These are phyloP conservation scores for Orthosia cruda DNA, from an alignment of 2,888 invertebrate genomes.

Conservation along the genomic window DNA sequence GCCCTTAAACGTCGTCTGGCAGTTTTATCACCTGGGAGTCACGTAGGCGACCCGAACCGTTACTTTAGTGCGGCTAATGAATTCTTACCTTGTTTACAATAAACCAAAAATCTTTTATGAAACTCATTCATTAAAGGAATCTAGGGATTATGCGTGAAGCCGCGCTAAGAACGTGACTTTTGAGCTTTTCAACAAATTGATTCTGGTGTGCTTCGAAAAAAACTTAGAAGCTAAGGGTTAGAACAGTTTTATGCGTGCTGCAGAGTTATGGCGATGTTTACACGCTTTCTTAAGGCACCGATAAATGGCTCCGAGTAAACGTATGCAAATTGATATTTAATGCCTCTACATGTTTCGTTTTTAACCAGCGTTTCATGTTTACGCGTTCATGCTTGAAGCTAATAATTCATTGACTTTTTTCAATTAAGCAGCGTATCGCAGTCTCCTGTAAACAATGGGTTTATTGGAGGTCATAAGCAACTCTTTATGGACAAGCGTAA, in stretches of 20 bases:
- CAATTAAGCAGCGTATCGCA: not conserved
- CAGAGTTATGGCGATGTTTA: slow-evolving; percentile 69
- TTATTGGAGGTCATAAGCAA: not conserved
- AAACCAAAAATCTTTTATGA: slow-evolving; percentile 87
- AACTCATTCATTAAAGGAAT: slow-evolving; percentile 84
- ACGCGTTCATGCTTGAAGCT: slow-evolving; percentile 8
- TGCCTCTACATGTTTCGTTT: slow-evolving; percentile 35
- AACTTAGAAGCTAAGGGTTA: slow-evolving; percentile 75
- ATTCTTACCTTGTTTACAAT: slow-evolving; percentile 89
- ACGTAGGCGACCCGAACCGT: slow-evolving; percentile 80
- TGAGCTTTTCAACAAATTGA: slow-evolving; percentile 79
- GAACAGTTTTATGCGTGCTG: slow-evolving; percentile 66
- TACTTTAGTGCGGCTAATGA: slow-evolving; percentile 83
- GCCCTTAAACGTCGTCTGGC: slow-evolving; percentile 74
- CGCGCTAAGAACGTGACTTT: slow-evolving; percentile 84
- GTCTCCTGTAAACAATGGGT: not conserved
- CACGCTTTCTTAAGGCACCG: slow-evolving; percentile 41
- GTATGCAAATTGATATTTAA: slow-evolving; percentile 61
- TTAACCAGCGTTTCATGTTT: slow-evolving; percentile 27
- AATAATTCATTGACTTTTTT: slow-evolving; percentile 4
- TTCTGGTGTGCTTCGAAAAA: slow-evolving; percentile 74
- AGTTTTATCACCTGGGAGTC: slow-evolving; percentile 85
- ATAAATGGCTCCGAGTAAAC: slow-evolving; percentile 49
- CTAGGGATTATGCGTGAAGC: slow-evolving; percentile 85
- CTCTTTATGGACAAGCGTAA: too few relatives aligned